These are phyloP conservation scores for Syngnathus typhle DNA, from an alignment of 2,113 vertebrate species.

Conservation along the genomic window DNA sequence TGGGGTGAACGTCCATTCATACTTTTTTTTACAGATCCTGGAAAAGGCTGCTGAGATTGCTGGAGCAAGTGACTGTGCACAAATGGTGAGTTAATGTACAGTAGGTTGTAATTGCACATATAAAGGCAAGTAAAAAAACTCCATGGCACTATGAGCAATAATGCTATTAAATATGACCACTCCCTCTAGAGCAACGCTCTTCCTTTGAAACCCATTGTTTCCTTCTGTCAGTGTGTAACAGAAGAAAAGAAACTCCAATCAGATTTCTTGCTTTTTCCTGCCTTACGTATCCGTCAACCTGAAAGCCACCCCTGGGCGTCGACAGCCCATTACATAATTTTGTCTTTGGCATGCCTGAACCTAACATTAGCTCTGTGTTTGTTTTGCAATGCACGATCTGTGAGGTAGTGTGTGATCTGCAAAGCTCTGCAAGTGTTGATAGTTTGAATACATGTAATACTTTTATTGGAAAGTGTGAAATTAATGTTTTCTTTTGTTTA, in stretches of 20 bases:
- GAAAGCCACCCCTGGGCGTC: slow-evolving; percentile 37
- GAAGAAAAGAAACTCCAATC: slow-evolving; percentile 28
- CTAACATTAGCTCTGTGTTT: background rate
- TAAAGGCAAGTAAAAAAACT: slow-evolving; percentile 3
- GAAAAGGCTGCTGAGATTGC: slow-evolving; percentile 95
- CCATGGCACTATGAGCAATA: background rate
- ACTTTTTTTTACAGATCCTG: slow-evolving; percentile 80
- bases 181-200: slow-evolving; percentile 11
- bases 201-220: slow-evolving; percentile 35
- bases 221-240: slow-evolving; percentile 18
- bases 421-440: background rate
- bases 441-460: background rate
- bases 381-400: background rate
- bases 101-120: background rate
- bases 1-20: slow-evolving; percentile 12
- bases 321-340: slow-evolving; percentile 38
- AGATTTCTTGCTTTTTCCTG: slow-evolving; percentile 42
- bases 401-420: background rate
- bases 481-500: background rate
- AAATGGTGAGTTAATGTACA: slow-evolving; percentile 72
- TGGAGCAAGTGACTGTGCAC: slow-evolving; percentile 74
- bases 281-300: slow-evolving; percentile 13
- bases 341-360: slow-evolving; percentile 40
- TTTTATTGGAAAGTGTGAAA: background rate
- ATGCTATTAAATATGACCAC: slow-evolving; percentile 4